Conservation (phyloP, 37 sponge, comb jelly and placozoan genomes). For the Geodia barretti region DNA sequence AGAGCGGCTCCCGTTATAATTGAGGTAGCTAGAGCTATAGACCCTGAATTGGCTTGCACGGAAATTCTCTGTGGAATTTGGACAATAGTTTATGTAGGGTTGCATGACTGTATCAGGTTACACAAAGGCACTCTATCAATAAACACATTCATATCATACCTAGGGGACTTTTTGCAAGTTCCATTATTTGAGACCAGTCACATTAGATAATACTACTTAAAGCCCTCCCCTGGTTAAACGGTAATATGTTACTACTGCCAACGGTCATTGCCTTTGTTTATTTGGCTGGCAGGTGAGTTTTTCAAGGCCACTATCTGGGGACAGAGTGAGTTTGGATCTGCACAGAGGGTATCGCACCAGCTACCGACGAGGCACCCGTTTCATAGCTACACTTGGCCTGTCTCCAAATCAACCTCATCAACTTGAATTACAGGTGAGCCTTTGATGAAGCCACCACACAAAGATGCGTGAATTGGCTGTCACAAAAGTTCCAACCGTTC, state of each 20-base stretch:
- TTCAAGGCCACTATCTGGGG: slow-evolving; percentile 7
- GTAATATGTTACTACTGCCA: too few species aligned
- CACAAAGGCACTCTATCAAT: not conserved
- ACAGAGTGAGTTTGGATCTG: slow-evolving; percentile 5
- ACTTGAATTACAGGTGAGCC: slow-evolving; percentile 3
- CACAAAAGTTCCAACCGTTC: too few species aligned
- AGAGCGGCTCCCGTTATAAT: not conserved
- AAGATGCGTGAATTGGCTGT: too few species aligned
- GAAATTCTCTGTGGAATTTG: not conserved
- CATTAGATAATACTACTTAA: not conserved
- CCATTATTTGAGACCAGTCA: not conserved
- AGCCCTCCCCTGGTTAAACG: too few species aligned
- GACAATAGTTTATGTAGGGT: not conserved
- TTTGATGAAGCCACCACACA: too few species aligned
- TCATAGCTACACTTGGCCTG: not conserved
- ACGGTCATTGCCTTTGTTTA: too few species aligned
- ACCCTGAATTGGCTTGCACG: not conserved
- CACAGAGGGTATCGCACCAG: slow-evolving; percentile 30
- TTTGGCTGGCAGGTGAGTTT: not conserved
- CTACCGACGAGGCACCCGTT: slow-evolving; percentile 11
- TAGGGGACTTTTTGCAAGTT: not conserved
- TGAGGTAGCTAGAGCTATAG: not conserved
- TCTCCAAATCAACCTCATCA: not conserved
- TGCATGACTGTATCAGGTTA: too few species aligned
- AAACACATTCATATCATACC: not conserved